phyloP scores from a whole-genome alignment of 1,140 invertebrate genomes.

The Trinorchestia longiramus region DNA sequence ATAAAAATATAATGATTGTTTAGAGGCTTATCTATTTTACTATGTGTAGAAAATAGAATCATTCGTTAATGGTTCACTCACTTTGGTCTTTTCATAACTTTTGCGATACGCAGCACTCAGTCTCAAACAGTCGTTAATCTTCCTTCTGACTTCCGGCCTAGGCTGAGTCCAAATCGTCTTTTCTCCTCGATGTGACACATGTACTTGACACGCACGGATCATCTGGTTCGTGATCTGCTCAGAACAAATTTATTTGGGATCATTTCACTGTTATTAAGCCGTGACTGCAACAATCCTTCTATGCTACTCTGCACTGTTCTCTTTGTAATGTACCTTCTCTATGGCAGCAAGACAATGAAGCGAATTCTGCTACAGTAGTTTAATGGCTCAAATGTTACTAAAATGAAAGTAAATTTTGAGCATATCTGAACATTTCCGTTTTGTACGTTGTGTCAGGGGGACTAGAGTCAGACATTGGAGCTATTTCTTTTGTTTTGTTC shows the following conservation, averaged over 20 bases:
- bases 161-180: slow-evolving; percentile 93
- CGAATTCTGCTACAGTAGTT: no score
- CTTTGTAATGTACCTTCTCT: no score
- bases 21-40: no score
- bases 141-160: slow-evolving; percentile 78
- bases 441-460: no score
- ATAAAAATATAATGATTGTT: no score
- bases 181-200: slow-evolving; percentile 86
- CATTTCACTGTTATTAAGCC: neutral
- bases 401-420: no score
- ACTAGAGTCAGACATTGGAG: no score
- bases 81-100: slow-evolving; percentile 69
- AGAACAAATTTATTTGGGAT: neutral
- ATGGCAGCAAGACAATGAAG: no score
- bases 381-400: no score
- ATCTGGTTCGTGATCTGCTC: slow-evolving; percentile 94
- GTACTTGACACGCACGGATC: slow-evolving; percentile 93
- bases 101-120: slow-evolving; percentile 82
- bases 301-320: neutral
- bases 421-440: no score
- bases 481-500: no score
- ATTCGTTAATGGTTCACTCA: slow-evolving; percentile 33
- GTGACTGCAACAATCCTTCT: neutral
- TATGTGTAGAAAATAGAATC: no score
- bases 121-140: slow-evolving; percentile 87